Conservation (phyloP, 2,797 vertebrate genomes). For the Dryobates pubescens region DNA sequence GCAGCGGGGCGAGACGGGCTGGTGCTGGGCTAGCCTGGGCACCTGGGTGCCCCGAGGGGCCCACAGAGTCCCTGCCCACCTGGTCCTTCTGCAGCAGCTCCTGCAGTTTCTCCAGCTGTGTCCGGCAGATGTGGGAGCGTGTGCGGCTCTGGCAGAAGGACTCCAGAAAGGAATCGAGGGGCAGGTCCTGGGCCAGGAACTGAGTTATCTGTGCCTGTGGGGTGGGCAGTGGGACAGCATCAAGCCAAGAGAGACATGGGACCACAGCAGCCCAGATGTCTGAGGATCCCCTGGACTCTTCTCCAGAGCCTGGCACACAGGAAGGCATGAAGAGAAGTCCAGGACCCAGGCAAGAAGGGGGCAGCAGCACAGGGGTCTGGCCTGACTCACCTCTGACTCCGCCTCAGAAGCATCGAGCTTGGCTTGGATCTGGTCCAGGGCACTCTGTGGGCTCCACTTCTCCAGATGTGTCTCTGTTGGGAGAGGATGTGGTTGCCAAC, state of each 20-base stretch:
- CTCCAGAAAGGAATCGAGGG: slow-evolving; percentile 76
- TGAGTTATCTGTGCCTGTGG: slow-evolving; percentile 76
- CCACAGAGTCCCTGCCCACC: slow-evolving; percentile 9
- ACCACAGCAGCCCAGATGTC: neutral
- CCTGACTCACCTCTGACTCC: slow-evolving; percentile 77
- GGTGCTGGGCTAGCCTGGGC: neutral
- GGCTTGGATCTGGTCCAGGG: slow-evolving; percentile 74
- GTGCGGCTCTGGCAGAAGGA: slow-evolving; percentile 77
- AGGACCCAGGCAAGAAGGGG: neutral
- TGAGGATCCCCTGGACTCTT: neutral
- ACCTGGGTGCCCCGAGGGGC: neutral
- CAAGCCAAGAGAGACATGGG: neutral
- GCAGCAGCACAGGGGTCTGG: neutral
- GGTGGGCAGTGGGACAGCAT: neutral
- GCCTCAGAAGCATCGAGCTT: slow-evolving; percentile 73
- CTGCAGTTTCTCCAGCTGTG: slow-evolving; percentile 78
- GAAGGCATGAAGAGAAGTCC: neutral
- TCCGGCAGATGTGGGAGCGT: slow-evolving; percentile 73
- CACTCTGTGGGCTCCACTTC: slow-evolving; percentile 74
- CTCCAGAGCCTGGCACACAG: neutral
- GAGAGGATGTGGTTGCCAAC: neutral
- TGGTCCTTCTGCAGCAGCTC: slow-evolving; percentile 73
- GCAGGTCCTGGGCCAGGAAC: slow-evolving; percentile 76
- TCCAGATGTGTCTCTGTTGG: slow-evolving; percentile 72
- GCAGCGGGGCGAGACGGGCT: neutral